Conservation (phyloP, 2,113 vertebrate genomes). For the Eolophus roseicapilla region DNA sequence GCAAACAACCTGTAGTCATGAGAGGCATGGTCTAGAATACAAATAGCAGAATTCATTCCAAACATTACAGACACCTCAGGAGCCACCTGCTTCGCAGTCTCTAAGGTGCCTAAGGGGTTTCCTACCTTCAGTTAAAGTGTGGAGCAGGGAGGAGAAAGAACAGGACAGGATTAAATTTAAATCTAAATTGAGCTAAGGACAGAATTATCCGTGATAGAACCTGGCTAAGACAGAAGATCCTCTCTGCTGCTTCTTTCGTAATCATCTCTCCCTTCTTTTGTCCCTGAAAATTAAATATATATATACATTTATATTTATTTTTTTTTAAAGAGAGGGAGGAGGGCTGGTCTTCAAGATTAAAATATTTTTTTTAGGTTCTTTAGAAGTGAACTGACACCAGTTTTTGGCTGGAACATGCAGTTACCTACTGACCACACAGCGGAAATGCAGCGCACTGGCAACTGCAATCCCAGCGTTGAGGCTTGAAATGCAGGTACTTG, state of each 20-base stretch:
- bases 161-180: neutral
- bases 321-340: neutral
- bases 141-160: neutral
- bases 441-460: neutral
- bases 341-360: neutral
- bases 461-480: neutral
- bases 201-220: neutral
- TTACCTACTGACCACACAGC: neutral
- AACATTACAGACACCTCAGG: neutral
- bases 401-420: neutral
- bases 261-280: neutral
- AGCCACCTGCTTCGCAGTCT: neutral
- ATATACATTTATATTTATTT: neutral
- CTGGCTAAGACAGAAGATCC: neutral
- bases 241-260: neutral
- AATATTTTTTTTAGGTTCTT: neutral
- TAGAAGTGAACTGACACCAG: neutral
- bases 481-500: neutral
- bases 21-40: neutral
- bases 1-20: neutral
- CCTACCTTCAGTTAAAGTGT: neutral
- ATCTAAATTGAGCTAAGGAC: neutral
- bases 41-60: neutral
- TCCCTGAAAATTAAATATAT: neutral
- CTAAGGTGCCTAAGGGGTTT: neutral